Evolutionary conservation across 2,797 vertebrate genomes (phyloP).

Genomic region (Staurois parvus): DNA sequence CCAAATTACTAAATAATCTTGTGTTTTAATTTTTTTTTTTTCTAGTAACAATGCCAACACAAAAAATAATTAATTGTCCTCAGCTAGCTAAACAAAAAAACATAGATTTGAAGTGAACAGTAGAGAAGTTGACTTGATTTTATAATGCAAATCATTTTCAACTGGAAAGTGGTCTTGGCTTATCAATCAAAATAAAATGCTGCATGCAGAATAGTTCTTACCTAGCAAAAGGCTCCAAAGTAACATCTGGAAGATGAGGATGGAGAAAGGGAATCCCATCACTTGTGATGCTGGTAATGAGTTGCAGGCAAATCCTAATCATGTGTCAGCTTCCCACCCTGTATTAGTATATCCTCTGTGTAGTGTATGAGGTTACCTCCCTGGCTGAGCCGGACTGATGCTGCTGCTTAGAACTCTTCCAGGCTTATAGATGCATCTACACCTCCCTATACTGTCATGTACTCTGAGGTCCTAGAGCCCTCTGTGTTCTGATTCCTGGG

Average conservation of each 20-base stretch:
- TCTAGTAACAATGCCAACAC: not conserved
- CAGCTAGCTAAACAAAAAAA: no score
- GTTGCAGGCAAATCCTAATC: constrained; percentile 5
- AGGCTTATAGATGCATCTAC: constrained; percentile 45
- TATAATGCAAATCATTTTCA: not conserved
- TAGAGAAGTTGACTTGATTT: no score
- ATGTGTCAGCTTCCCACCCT: constrained; percentile 17
- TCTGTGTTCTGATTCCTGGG: constrained; percentile 14
- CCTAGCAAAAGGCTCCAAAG: constrained; percentile 51
- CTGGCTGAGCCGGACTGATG: constrained; percentile 44
- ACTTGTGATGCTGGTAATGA: not conserved
- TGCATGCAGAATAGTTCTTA: constrained; percentile 37
- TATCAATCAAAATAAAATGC: not conserved
- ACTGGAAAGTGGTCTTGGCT: not conserved
- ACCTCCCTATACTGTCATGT: constrained; percentile 42
- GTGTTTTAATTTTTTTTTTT: no score
- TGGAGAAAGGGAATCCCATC: constrained; percentile 33
- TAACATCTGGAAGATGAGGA: constrained; percentile 38
- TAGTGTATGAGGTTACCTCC: not conserved
- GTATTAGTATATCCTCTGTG: constrained; percentile 11
- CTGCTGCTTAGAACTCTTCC: constrained; percentile 49
- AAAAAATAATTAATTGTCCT: not conserved
- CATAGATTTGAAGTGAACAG: not conserved
- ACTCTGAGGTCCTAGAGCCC: constrained; percentile 54
- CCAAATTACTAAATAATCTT: not conserved